Evolutionary conservation across 2,797 vertebrate species (phyloP).

Genomic region (Geotrypetes seraphini): DNA sequence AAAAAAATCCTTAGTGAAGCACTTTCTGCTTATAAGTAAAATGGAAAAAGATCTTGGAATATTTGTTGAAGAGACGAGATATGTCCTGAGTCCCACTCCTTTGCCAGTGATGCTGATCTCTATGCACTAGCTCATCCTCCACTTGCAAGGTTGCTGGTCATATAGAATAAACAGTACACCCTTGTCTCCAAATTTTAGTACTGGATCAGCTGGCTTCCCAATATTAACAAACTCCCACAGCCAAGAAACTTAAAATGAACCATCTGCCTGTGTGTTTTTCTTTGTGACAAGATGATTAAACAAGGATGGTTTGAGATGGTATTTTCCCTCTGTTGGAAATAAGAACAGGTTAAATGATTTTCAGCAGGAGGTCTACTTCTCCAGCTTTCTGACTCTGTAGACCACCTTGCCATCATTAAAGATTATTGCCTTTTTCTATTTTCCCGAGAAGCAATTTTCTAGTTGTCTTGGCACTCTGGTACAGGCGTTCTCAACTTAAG

Average conservation of each 20-base stretch:
- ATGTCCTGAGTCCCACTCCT: not conserved
- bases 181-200: not conserved
- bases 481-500: too few species aligned
- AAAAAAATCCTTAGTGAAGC: not conserved
- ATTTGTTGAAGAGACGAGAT: too few species aligned
- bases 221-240: conserved; percentile 1
- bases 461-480: too few species aligned
- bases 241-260: not conserved
- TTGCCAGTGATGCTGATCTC: not conserved
- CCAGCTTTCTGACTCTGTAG: conserved; percentile 5
- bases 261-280: not conserved
- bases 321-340: not conserved
- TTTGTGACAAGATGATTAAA: conserved; percentile 8
- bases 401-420: too few species aligned
- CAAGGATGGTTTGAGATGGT: not conserved
- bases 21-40: too few species aligned
- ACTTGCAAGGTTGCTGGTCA: not conserved
- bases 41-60: too few species aligned
- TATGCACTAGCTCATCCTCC: not conserved
- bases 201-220: not conserved
- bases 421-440: too few species aligned
- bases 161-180: too few species aligned
- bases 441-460: too few species aligned
- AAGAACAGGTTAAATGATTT: conserved; percentile 11
- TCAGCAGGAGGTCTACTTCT: conserved; percentile 2